Percentiles rank a stretch among this genome's conserved stretches.
phyloP scores from a whole-genome alignment of 2,113 vertebrate species.

The Seriola aureovittata region DNA sequence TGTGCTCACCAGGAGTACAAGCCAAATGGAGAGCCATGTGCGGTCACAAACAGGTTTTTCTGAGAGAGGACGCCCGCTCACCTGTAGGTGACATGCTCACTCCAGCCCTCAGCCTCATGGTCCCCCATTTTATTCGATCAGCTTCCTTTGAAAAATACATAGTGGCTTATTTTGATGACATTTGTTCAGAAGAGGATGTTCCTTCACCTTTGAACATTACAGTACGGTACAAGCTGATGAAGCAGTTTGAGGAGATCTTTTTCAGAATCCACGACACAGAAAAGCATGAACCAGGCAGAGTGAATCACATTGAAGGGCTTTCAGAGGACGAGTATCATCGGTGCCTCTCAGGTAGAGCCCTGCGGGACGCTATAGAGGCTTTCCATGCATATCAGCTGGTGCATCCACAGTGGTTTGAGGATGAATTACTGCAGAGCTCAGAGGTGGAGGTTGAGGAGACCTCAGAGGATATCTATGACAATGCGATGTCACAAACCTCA shows the following conservation, averaged over 20 bases:
- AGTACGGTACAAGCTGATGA: slow-evolving; percentile 90
- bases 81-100: slow-evolving; percentile 90
- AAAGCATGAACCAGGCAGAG: slow-evolving; percentile 89
- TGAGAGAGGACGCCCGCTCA: slow-evolving; percentile 86
- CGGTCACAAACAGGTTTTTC: slow-evolving; percentile 75
- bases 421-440: slow-evolving; percentile 77
- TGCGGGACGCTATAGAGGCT: slow-evolving; percentile 86
- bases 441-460: slow-evolving; percentile 65
- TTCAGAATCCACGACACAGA: slow-evolving; percentile 93
- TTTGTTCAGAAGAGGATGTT: slow-evolving; percentile 87
- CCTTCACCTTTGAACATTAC: slow-evolving; percentile 90
- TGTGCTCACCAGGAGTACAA: slow-evolving; percentile 91
- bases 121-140: slow-evolving; percentile 89
- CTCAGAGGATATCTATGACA: neutral
- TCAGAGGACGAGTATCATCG: slow-evolving; percentile 81
- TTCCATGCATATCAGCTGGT: slow-evolving; percentile 87
- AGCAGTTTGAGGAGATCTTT: slow-evolving; percentile 92
- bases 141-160: slow-evolving; percentile 91
- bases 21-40: slow-evolving; percentile 96
- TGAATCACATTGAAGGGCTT: slow-evolving; percentile 87
- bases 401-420: slow-evolving; percentile 91
- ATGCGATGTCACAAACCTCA: neutral
- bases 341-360: slow-evolving; percentile 84
- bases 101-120: slow-evolving; percentile 89
- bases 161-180: slow-evolving; percentile 90